Percentiles rank a stretch among this genome's conserved stretches.
phyloP scores from a whole-genome alignment of 2,113 vertebrate species.

The Oryzias javanicus region DNA sequence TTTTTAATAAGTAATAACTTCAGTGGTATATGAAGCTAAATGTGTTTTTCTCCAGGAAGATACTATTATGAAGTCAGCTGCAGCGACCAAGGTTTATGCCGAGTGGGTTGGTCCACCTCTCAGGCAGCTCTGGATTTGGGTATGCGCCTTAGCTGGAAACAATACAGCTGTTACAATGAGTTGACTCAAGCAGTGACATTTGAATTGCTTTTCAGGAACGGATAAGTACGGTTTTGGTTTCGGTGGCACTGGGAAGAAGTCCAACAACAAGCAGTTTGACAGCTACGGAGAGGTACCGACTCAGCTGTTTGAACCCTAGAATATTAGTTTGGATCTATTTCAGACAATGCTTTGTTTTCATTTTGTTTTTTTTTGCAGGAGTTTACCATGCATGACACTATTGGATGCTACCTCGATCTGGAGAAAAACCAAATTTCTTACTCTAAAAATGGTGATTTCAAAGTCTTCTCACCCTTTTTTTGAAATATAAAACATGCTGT shows the following conservation, averaged over 20 bases:
- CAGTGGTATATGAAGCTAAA: too few species aligned
- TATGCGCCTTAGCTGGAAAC: constrained; percentile 38
- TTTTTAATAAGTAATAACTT: not conserved
- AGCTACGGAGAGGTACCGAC: constrained; percentile 92
- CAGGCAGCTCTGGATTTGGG: constrained; percentile 93
- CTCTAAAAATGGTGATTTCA: constrained; percentile 89
- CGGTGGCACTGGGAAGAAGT: constrained; percentile 98
- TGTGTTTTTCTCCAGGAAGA: constrained; percentile 74
- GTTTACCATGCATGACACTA: constrained; percentile 97
- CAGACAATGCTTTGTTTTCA: not conserved
- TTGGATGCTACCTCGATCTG: constrained; percentile 90
- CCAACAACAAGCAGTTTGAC: constrained; percentile 98
- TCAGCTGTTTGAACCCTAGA: not conserved
- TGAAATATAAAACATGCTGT: not conserved
- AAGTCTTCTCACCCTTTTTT: not conserved
- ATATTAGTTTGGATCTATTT: not conserved
- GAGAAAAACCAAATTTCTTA: constrained; percentile 87
- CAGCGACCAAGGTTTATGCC: constrained; percentile 93
- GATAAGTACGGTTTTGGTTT: constrained; percentile 97
- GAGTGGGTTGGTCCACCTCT: constrained; percentile 93
- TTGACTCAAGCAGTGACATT: not conserved
- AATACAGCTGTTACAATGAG: not conserved
- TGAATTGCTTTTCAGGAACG: constrained; percentile 78
- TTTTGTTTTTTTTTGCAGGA: constrained; percentile 75
- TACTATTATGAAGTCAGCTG: constrained; percentile 94